phyloP scores from a whole-genome alignment of 2,113 vertebrate genomes.

The Leptobrachium leishanense region DNA sequence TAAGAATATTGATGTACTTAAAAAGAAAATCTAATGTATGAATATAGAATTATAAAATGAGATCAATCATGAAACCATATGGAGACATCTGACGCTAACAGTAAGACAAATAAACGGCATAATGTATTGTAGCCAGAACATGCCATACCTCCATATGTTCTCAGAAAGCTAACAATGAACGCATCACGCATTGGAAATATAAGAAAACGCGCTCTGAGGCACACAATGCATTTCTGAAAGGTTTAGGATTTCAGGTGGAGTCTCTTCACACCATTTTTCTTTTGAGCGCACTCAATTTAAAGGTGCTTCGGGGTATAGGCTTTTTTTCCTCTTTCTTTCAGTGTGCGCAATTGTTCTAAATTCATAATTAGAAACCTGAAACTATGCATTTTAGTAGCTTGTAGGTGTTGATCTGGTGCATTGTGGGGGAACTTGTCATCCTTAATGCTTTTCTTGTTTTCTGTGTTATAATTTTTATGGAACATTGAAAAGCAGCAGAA shows the following conservation, averaged over 20 bases:
- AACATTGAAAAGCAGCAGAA: no score
- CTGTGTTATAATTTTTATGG: neutral
- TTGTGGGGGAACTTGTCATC: neutral
- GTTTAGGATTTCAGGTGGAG: slow-evolving; percentile 55
- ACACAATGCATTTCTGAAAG: slow-evolving; percentile 53
- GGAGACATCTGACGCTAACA: neutral
- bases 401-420: slow-evolving; percentile 6
- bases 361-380: slow-evolving; percentile 28
- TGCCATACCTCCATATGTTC: slow-evolving; percentile 1
- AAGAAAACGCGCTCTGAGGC: slow-evolving; percentile 30
- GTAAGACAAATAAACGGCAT: neutral
- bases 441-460: neutral
- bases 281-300: slow-evolving; percentile 57
- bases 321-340: slow-evolving; percentile 39
- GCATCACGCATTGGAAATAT: slow-evolving; percentile 31
- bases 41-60: neutral
- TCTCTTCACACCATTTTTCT: slow-evolving; percentile 58
- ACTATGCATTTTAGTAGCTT: slow-evolving; percentile 26
- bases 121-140: neutral
- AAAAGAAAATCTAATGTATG: neutral
- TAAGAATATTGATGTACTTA: neutral
- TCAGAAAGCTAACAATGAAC: slow-evolving; percentile 14
- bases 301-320: slow-evolving; percentile 50
- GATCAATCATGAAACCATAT: neutral
- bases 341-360: slow-evolving; percentile 24